These are phyloP conservation scores for Phylloscopus collybita DNA, from an alignment of 2,797 vertebrate genomes.

Conservation along the genomic window DNA sequence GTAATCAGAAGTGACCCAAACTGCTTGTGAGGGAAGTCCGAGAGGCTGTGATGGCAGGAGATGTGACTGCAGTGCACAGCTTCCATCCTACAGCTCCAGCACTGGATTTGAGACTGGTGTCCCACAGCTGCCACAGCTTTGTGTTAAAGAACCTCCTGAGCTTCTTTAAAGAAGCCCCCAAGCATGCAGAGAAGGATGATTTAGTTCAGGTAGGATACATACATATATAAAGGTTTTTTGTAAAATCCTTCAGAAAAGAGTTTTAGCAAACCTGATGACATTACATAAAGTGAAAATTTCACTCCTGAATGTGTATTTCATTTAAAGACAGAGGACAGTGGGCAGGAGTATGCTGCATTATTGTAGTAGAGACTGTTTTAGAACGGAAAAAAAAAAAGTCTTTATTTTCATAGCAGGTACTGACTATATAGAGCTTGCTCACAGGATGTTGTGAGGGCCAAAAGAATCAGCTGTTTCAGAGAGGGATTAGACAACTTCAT, in stretches of 20 bases:
- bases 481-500: neutral
- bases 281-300: neutral
- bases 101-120: neutral
- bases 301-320: neutral
- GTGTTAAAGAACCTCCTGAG: neutral
- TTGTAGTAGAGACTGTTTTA: neutral
- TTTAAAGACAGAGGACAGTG: neutral
- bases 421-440: neutral
- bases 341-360: neutral
- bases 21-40: neutral
- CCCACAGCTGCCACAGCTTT: neutral
- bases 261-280: neutral
- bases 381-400: neutral
- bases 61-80: accelerated
- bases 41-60: neutral
- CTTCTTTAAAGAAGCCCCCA: neutral
- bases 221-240: neutral
- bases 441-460: neutral
- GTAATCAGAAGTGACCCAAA: neutral
- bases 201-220: neutral
- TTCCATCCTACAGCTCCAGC: neutral
- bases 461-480: neutral
- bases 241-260: neutral
- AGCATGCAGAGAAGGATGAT: neutral
- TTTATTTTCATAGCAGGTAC: neutral